phyloP scores from a whole-genome alignment of 2,888 invertebrate genomes.

The Eristalis arbustorum region DNA sequence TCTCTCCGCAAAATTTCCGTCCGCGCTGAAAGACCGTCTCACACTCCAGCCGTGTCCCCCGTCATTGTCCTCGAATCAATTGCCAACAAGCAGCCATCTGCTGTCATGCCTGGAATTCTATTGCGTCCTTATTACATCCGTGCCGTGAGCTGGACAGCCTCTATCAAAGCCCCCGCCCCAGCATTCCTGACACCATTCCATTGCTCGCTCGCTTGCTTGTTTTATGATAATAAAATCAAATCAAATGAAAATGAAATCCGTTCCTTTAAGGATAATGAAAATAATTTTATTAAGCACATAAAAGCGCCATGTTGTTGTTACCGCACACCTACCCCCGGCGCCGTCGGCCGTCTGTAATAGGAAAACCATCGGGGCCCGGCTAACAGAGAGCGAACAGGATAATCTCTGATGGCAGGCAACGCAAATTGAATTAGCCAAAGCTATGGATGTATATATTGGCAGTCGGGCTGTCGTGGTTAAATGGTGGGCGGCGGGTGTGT shows the following conservation, averaged over 20 bases:
- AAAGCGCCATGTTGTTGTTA: conserved; percentile 52
- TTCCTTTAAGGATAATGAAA: conserved; percentile 63
- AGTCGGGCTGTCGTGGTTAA: background rate
- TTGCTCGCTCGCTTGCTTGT: background rate
- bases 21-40: background rate
- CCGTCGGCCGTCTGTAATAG: conserved; percentile 3
- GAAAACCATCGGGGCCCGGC: conserved; percentile 19
- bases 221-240: conserved; percentile 55
- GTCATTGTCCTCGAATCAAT: conserved; percentile 20
- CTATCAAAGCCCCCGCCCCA: no score
- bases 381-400: conserved; percentile 37
- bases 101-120: background rate
- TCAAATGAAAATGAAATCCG: conserved; percentile 56
- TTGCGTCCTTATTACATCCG: conserved; percentile 23
- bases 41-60: background rate
- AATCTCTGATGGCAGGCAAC: conserved; percentile 52
- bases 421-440: conserved; percentile 57
- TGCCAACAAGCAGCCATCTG: conserved; percentile 25
- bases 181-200: background rate
- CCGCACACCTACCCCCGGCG: background rate
- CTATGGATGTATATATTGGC: background rate
- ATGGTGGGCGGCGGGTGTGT: background rate
- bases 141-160: background rate
- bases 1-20: background rate
- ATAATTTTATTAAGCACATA: conserved; percentile 60